Conservation (phyloP, 2,888 invertebrate species). For the Chymomyza fuscimana region DNA sequence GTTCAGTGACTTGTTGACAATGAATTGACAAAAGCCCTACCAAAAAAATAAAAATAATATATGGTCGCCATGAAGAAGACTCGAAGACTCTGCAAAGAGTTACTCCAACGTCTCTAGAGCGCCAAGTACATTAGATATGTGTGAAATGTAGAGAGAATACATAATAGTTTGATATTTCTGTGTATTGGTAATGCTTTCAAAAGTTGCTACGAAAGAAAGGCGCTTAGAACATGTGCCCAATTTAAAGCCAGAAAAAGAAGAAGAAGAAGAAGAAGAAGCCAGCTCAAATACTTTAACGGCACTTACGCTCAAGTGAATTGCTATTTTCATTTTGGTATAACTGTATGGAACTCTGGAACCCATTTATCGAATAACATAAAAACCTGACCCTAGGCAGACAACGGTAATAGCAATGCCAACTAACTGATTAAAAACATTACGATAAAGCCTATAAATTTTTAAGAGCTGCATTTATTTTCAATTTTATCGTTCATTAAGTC, state of each 20-base stretch:
- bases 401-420: not conserved
- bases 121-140: not conserved
- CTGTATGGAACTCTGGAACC: not conserved
- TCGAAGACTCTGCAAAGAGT: not conserved
- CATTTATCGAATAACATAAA: not conserved
- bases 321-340: not conserved
- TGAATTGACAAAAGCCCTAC: conserved; percentile 64
- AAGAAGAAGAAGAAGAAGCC: too few relatives aligned
- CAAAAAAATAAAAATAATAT: not conserved
- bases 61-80: not conserved
- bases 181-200: too few relatives aligned
- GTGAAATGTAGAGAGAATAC: not conserved
- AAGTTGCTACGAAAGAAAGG: not conserved
- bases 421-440: not conserved
- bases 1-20: conserved; percentile 71
- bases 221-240: not conserved
- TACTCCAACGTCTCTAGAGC: not conserved
- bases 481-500: too few relatives aligned
- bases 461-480: not conserved
- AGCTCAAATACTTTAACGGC: not conserved
- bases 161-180: not conserved
- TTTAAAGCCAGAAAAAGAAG: not conserved
- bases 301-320: not conserved
- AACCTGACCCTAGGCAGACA: not conserved
- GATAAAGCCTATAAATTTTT: not conserved